Base-by-base conservation (phyloP, 2,797 vertebrate genomes). In the Anolis apletophallus region DNA sequence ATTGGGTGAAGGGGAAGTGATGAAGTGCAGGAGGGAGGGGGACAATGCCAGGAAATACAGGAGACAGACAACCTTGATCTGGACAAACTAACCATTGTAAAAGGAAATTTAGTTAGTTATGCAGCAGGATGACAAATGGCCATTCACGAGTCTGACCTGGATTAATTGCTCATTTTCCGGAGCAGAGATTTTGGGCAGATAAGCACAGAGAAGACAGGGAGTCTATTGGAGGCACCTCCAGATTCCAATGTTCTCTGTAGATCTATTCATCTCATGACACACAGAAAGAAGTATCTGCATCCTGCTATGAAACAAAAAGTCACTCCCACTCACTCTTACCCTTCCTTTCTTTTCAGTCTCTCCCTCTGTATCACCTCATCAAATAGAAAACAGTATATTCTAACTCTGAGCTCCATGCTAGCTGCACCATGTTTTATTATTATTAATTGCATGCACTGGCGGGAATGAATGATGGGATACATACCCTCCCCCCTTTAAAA, bases 1-100 rank as follows among this genome's bases (percentile, higher is more conserved):
- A 36, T 69, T n/a, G 50, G 46, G 34, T 46, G 46, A 46, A 46
- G 19, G 9, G 64, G 9, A 14, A 7, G 1, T 1, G 29, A 1
- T 1, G 4, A 19, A 75, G 12, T 77, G 23, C n/a, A 69, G 8
- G 11, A n/a, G 12, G 46, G 23, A 19, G 72, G 26, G 67, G 46
- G 80, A 93, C 92, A 95, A 94, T 93, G 72, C 90, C 85, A 94
- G 92, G 94, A 95, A 95, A 86, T 0, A 21, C 6, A 0, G 80
- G 87, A 92, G 87, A 90, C 86, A 85, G 83, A 79, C 1, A 2
- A 77, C 85, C 59, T 74, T 91, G 71, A 76, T 80, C 0, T n/a
- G 81, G 71, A 80, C 68, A 67, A 83, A 75, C 29, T 57, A 75
- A 76, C 74, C 59, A 83, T 59, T 75, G 57, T 74, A 68, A 86